phyloP scores from a whole-genome alignment of 2,113 vertebrate genomes.

The Chionis minor region DNA sequence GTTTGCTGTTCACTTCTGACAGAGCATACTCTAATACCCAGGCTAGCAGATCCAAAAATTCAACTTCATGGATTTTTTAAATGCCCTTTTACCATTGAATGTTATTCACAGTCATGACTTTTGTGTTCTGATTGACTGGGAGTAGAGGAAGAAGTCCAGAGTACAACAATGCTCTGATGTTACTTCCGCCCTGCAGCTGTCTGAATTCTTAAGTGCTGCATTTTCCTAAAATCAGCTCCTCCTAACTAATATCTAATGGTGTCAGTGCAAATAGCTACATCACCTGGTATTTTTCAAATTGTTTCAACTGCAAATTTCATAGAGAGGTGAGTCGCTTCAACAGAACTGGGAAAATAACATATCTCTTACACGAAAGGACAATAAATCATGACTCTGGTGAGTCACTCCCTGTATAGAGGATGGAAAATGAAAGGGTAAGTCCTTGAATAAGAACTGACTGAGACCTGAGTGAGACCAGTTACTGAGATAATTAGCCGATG shows the following conservation, averaged over 20 bases:
- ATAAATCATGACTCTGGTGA: constrained; percentile 40
- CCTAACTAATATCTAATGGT: background rate
- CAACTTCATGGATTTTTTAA: background rate
- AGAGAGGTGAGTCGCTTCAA: background rate
- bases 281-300: background rate
- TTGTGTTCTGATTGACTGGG: background rate
- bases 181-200: background rate
- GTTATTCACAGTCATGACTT: background rate
- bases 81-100: background rate
- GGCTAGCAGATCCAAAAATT: background rate
- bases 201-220: background rate
- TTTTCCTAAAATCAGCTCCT: background rate
- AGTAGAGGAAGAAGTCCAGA: background rate
- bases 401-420: constrained; percentile 10
- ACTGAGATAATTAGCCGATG: constrained; percentile 56
- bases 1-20: background rate
- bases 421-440: constrained; percentile 57
- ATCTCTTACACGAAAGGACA: constrained; percentile 3
- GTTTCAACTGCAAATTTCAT: constrained; percentile 25
- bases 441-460: constrained; percentile 61
- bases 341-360: constrained; percentile 36
- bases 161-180: background rate
- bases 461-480: constrained; percentile 59
- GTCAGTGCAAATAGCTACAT: background rate
- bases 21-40: background rate